Percentiles rank a stretch among this genome's conserved stretches.
Evolutionary conservation across 1,140 invertebrate genomes (phyloP).

Genomic region (Homarus americanus): DNA sequence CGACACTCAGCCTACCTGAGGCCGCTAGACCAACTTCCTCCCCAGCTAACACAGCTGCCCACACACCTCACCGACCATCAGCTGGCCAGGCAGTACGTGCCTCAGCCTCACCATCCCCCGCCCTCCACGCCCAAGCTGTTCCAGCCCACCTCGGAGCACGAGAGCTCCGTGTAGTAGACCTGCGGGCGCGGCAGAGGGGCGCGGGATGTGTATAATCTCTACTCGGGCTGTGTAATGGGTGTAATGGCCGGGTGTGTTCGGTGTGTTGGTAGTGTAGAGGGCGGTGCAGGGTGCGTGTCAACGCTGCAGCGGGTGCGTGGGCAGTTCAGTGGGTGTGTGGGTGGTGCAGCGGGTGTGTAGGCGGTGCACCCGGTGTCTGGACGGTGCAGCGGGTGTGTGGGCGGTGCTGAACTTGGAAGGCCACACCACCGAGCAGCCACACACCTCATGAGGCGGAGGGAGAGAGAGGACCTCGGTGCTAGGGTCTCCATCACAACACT

Average conservation of each 20-base stretch:
- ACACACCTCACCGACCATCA: slow-evolving; percentile 28
- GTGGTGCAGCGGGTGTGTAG: not conserved
- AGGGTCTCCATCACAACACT: not conserved
- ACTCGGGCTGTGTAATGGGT: not conserved
- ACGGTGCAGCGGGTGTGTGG: not conserved
- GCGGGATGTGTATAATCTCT: no score
- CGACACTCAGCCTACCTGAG: slow-evolving; percentile 51
- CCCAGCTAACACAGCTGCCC: slow-evolving; percentile 33
- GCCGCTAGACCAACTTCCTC: slow-evolving; percentile 41
- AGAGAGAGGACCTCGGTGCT: not conserved
- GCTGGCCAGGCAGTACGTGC: slow-evolving; percentile 17
- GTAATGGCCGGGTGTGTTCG: not conserved
- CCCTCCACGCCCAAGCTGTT: slow-evolving; percentile 10
- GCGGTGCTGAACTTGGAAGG: not conserved
- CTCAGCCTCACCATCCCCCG: not conserved
- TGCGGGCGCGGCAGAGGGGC: no score
- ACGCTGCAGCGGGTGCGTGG: not conserved
- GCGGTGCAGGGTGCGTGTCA: not conserved
- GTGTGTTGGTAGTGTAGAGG: not conserved
- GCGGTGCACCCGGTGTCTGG: not conserved
- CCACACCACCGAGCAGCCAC: not conserved
- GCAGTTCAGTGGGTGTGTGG: not conserved
- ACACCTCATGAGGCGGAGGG: not conserved
- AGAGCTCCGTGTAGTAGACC: slow-evolving; percentile 38
- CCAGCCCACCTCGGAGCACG: slow-evolving; percentile 40